phyloP scores from a whole-genome alignment of 2,797 vertebrate genomes.

The Semaprochilodus insignis region DNA sequence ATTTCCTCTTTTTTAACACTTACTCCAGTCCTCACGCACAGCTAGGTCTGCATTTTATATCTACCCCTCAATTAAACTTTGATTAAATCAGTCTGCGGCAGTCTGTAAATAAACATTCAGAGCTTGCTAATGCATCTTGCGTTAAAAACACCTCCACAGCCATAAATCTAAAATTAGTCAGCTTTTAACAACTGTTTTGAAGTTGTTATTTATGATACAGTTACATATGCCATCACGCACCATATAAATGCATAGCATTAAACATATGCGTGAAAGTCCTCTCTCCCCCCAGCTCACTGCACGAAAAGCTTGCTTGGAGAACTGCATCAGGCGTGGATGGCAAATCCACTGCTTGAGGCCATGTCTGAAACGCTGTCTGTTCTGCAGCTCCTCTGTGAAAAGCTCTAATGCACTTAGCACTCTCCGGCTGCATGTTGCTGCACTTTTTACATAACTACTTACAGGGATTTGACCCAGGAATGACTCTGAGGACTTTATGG shows the following conservation, averaged over 20 bases:
- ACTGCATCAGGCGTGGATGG: slow-evolving; percentile 67
- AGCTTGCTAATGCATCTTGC: slow-evolving; percentile 25
- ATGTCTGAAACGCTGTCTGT: slow-evolving; percentile 73
- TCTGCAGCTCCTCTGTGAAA: slow-evolving; percentile 58
- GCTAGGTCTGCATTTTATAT: slow-evolving; percentile 46
- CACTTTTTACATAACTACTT: slow-evolving; percentile 70
- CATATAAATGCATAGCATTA: slow-evolving; percentile 25
- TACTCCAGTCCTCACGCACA: slow-evolving; percentile 42
- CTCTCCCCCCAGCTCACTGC: slow-evolving; percentile 57
- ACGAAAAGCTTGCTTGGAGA: slow-evolving; percentile 66
- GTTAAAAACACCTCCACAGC: slow-evolving; percentile 23
- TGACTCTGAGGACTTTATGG: slow-evolving; percentile 50
- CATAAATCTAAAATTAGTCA: slow-evolving; percentile 35
- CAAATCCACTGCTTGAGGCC: slow-evolving; percentile 68
- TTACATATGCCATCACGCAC: slow-evolving; percentile 6
- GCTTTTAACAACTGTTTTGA: slow-evolving; percentile 43
- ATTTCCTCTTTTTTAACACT: slow-evolving; percentile 50
- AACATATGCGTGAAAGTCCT: slow-evolving; percentile 54
- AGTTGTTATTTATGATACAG: slow-evolving; percentile 35
- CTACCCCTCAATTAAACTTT: slow-evolving; percentile 58
- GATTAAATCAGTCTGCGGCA: slow-evolving; percentile 46
- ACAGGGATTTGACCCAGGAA: slow-evolving; percentile 63
- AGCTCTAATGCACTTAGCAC: slow-evolving; percentile 73
- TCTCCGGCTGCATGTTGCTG: slow-evolving; percentile 67
- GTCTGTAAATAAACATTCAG: slow-evolving; percentile 55